Evolutionary conservation across 2,113 vertebrate species (phyloP).

Genomic region (Calidris pygmaea): DNA sequence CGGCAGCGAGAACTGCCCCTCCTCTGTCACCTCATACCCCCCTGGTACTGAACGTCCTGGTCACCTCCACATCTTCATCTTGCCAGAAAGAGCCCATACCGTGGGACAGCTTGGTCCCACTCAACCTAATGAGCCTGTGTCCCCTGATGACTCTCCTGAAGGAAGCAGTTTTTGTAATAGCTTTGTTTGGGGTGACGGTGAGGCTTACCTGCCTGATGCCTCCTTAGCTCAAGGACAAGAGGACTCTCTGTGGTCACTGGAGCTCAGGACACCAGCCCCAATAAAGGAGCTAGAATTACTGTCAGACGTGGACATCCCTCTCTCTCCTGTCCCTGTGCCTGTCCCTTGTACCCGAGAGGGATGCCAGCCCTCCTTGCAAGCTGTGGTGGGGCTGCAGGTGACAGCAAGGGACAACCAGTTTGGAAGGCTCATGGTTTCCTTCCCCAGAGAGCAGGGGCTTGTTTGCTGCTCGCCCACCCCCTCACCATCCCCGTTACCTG

Average conservation of each 20-base stretch:
- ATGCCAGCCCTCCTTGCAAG: neutral
- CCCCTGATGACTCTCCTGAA: neutral
- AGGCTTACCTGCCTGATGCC: neutral
- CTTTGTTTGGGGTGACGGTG: rapidly evolving
- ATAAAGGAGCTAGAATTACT: neutral
- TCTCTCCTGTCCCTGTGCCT: neutral
- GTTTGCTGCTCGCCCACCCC: neutral
- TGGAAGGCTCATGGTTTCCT: neutral
- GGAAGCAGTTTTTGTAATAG: neutral
- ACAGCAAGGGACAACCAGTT: neutral
- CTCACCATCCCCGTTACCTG: conserved; percentile 78
- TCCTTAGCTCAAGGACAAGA: neutral
- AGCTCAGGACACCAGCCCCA: neutral
- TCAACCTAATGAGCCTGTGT: neutral
- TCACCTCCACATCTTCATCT: neutral
- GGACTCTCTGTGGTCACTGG: neutral
- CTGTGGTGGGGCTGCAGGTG: neutral
- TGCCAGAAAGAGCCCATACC: neutral
- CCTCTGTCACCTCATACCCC: neutral
- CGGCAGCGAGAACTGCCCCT: neutral
- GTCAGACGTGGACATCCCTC: rapidly evolving
- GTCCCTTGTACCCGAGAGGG: neutral
- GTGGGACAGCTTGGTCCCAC: neutral
- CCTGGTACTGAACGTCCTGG: neutral
- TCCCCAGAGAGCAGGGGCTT: neutral